Evolutionary conservation across 2,113 vertebrate species (phyloP), one percentile per base, ranked within the genome.

Genomic region (Pterophyllum scalare): DNA sequence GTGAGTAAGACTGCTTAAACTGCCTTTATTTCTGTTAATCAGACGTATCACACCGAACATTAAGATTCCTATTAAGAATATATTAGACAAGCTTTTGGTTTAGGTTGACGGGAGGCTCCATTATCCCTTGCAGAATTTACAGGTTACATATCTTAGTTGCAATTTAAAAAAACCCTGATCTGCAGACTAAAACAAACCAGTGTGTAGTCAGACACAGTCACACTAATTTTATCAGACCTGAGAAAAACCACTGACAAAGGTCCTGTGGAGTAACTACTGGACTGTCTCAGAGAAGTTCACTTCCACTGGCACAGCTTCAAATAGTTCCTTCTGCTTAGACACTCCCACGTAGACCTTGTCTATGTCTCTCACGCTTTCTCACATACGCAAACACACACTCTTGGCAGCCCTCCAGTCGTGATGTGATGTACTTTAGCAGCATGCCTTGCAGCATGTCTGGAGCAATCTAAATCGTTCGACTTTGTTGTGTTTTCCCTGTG

Each of bases 391-490:
- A 43, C 61, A 24, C 40, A 72, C 67, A 80, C 52, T 80, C 76
- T 74, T 91, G 90, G 88, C 92, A 81, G 28, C 33, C 83, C 75
- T 90, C 90, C 78, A 82, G 89, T 35, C 67, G 82, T 62, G 86
- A 85, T 83, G 87, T 61, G 82, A 80, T 91, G 64, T 82, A 75
- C 81, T 84, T 70, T 22, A 90, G 49, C 83, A 79, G 74, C 61
- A 15, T 74, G 76, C 80, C 90, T 85, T 75, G 83, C 86, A 90
- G 91, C 85, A 56, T 40, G 91, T 92, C 93, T 91, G 82, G 24
- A 82, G 79, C 82, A 82, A 72, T 85, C 7, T 88, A 79, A 75
- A 33, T 64, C 7, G 31, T 86, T 84, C 84, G 70, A 83, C 79
- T 81, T 26, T 38, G 26, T 60, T 72, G 70, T 79, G 43, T 84